Base-by-base conservation (phyloP, 2,113 vertebrate species). In the Andinoacara biseriatus region DNA sequence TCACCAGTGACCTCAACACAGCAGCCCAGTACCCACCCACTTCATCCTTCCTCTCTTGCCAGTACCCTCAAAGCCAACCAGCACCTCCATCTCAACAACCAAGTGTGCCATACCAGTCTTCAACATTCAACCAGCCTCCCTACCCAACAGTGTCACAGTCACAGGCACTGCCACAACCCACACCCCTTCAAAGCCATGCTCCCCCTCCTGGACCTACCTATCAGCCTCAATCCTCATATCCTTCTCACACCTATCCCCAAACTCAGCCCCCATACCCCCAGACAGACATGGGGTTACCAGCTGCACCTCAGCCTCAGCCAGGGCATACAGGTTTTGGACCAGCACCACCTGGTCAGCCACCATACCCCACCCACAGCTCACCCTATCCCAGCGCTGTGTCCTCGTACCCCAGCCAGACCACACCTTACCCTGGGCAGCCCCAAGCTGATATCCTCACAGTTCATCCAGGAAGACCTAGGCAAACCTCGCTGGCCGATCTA, bases 401-500 rank as follows among this genome's bases (percentile, higher is more conserved):
- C 1, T 92, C 95, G 92, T 97, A 97, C 6, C 90, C 95, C 0
- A 94, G 96, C 38, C 97, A 98, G 82, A 95, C 95, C 1, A 15
- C 95, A 75, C 96, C 95, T 80, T 98, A 96, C 90, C 91, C 91
- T 77, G 93, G 86, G 43, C 97, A 97, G 62, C 95, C 94, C 74
- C 96, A 96, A 0, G 92, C 91, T 3, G 98, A 98, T 7, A 95
- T 96, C 46, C 93, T 95, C 9, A 82, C 95, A 1, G 94, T 95
- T 15, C 96, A 97, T 76, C 97, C 97, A 1, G 94, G 94, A 91
- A 97, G 98, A 89, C 97, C 97, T 0, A 94, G 97, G 46, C 98
- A 99, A 93, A 99, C 98, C 3, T 97, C 97, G 0, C 90, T 99
- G 54, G 97, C 97, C 0, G 98, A 99, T 89, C 92, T 99, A 81